phyloP scores from a whole-genome alignment of 2,888 invertebrate genomes.

The Trichopoda pennipes region DNA sequence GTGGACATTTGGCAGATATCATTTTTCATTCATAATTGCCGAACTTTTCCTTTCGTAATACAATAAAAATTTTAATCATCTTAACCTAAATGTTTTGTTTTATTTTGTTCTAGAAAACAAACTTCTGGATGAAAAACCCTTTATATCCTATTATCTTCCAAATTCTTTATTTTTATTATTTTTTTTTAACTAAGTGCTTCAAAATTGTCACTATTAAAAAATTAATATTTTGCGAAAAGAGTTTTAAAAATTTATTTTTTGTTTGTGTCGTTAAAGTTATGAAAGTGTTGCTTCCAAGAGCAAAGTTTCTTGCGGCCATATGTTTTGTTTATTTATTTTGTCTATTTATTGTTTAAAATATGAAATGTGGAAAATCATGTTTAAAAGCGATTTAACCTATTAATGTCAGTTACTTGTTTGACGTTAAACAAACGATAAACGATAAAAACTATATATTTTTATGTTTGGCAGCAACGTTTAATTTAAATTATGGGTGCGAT shows the following conservation, averaged over 20 bases:
- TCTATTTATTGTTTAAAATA: constrained; percentile 25
- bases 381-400: constrained; percentile 51
- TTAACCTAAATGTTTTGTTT: too few species aligned
- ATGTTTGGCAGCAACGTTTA: constrained; percentile 2
- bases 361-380: constrained; percentile 59
- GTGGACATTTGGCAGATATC: too few species aligned
- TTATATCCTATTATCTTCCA: too few species aligned
- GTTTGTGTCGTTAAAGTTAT: constrained; percentile 8
- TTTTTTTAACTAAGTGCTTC: background rate
- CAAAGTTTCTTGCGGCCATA: constrained; percentile 29
- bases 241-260: background rate
- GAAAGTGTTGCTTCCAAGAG: constrained; percentile 17
- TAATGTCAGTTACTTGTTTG: constrained; percentile 62
- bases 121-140: too few species aligned
- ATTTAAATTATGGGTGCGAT: constrained; percentile 38
- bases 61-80: too few species aligned
- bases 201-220: background rate
- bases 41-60: too few species aligned
- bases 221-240: background rate
- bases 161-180: background rate
- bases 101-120: too few species aligned
- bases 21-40: too few species aligned
- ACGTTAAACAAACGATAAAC: constrained; percentile 43
- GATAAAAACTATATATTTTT: constrained; percentile 42
- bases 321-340: background rate